A percentile compares a stretch with the other conserved stretches of the same genome.
Evolutionary conservation across 2,113 vertebrate species (phyloP).

Genomic region (Hemiscyllium ocellatum): DNA sequence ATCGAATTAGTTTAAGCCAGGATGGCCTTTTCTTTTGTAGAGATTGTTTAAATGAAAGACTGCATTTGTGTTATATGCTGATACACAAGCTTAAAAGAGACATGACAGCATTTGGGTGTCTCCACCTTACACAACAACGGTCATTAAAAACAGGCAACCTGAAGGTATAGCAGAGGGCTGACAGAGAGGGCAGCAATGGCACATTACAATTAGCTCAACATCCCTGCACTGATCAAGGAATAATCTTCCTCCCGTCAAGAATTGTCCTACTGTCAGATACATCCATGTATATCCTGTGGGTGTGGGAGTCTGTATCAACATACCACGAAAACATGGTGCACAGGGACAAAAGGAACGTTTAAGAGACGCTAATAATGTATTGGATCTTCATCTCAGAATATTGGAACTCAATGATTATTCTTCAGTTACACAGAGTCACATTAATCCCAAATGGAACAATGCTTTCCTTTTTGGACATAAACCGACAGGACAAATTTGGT

Average conservation of each 20-base stretch:
- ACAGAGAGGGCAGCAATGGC: background rate
- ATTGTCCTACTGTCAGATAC: background rate
- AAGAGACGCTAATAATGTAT: background rate
- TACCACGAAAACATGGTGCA: background rate
- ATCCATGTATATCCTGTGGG: background rate
- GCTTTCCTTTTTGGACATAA: background rate
- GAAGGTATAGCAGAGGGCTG: background rate
- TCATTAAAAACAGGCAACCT: background rate
- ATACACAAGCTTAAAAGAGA: background rate
- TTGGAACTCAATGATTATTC: background rate
- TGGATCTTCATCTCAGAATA: background rate
- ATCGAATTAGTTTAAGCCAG: constrained; percentile 13
- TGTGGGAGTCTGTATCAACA: background rate
- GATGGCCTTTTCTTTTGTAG: background rate
- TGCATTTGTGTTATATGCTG: background rate
- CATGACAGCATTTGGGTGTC: background rate
- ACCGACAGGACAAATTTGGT: background rate
- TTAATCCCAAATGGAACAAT: background rate
- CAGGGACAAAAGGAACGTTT: background rate
- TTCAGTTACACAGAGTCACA: background rate
- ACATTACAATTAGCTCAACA: background rate
- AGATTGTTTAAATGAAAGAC: background rate
- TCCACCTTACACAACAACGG: background rate
- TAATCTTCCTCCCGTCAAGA: background rate
- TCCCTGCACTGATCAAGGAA: background rate